Base-by-base conservation (phyloP, 2,888 invertebrate species). In the Macrosoma leucophasiata region DNA sequence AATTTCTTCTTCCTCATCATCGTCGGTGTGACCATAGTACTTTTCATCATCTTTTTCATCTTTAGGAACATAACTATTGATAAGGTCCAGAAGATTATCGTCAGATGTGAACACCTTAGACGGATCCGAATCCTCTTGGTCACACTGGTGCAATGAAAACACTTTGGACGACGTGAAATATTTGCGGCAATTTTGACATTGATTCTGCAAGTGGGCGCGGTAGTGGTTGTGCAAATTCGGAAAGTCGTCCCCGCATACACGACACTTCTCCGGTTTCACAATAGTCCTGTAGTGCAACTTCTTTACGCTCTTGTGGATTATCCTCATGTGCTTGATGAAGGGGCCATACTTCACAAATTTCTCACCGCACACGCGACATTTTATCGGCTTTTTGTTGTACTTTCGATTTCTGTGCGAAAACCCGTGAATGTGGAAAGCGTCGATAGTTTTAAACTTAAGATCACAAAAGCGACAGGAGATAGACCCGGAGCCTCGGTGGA, bases 221-320 rank as follows among this genome's bases (percentile, higher is more conserved):
- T 86, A 87, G 41, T 89, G 86, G 52, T 88, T 87, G 60, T 89
- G 88, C 39, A 88, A 72, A 40, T 87, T 87, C 1, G 87, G 86
- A 51, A 89, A 88, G 1, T 74, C 68, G 15, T 79, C 87, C 8
- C 86, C 82, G 55, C 89, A 89, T 3, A 89, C 78, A 24, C 86
- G 85, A 54, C 89, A 89, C 19, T 77, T 81, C 43, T 87, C 88
- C 1, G 87, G 81, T 48, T 61, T 70, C 13, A 82, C 74, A 1
- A 54, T 45, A 1, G 81, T 69, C 10, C 82, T 56, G 45, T 84
- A 82, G 46, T 84, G 81, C 42, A 84, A 43, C 43, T 79, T 84
- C 51, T 76, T 73, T 4, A 50, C 43, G 1, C 62, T 67, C 36
- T 79, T 74, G 52, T 85, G 85, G 12, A 65, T 69, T 0, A 39